Evolutionary conservation across 2,888 invertebrate species (phyloP), one percentile per base, ranked within the genome.

Genomic region (Amaurobius ferox): DNA sequence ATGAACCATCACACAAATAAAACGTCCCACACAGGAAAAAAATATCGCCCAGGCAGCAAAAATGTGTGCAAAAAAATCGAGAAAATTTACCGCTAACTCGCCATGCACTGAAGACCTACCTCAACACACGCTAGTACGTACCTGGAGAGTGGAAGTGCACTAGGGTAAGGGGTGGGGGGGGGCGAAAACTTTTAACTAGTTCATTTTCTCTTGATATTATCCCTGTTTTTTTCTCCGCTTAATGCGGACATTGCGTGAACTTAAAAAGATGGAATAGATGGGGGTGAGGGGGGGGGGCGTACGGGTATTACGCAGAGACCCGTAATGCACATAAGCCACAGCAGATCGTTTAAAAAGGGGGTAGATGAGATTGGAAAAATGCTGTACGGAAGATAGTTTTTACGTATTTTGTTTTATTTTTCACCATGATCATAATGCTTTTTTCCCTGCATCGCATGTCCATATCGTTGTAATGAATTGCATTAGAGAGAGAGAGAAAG

Each of bases 141-240:
- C 74, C 61, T 55, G 72, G n/a, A 79, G 79, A 44, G 70, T 30
- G 64, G 66, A 66, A 72, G 64, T n/a, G n/a, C n/a, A n/a, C n/a
- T n/a, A n/a, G n/a, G n/a, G n/a, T n/a, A n/a, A 72, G 61, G 61
- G 32, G 6, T 9, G 28, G 62, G 5, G 19, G 70, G 30, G 39
- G 62, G 32, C 55, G 26, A 62, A 61, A 81, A 81, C 80, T 81
- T 81, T 81, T 81, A 81, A 81, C 80, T 81, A 81, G 80, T 81
- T 48, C 80, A 80, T 80, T 40, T 61, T 72, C 67, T 80, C 74
- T 74, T 73, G 74, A 81, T 81, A 81, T 81, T 74, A 81, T 81
- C 73, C 74, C 11, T 19, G 11, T 16, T 39, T 79, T 79, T 79
- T 73, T 79, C 39, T 30, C 19, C 66, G 19, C 55, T 81, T 81